Conservation (phyloP, 2,888 invertebrate genomes). For the Sinohyriopsis cumingii region DNA sequence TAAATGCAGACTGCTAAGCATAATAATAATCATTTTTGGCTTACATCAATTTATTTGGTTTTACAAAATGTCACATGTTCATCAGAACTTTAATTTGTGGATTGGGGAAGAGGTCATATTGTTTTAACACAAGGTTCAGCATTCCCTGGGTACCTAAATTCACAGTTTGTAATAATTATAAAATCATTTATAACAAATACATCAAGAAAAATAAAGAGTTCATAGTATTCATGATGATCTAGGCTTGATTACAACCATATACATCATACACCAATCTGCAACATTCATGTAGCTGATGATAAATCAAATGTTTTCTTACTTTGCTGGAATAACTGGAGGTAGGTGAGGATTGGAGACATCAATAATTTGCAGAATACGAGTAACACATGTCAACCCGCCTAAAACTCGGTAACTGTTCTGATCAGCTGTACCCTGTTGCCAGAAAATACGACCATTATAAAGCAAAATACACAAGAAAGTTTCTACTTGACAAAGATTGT, state of each 20-base stretch:
- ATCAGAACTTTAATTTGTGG: too few species aligned
- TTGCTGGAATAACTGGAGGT: conserved; percentile 75
- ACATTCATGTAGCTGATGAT: neutral
- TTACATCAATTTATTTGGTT: too few species aligned
- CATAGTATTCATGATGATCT: neutral
- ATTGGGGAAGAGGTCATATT: too few species aligned
- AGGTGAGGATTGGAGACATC: conserved; percentile 73
- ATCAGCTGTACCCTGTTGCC: conserved; percentile 72
- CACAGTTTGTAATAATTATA: too few species aligned
- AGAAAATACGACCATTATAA: neutral
- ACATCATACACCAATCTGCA: neutral
- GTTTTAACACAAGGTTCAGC: too few species aligned
- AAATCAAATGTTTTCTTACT: conserved; percentile 75
- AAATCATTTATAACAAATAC: too few species aligned
- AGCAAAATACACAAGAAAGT: too few species aligned
- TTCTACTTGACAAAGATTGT: too few species aligned
- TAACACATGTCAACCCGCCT: conserved; percentile 79
- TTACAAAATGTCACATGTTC: too few species aligned
- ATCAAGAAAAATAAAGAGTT: neutral
- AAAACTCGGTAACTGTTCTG: conserved; percentile 74
- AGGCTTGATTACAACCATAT: neutral
- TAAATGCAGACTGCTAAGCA: too few species aligned
- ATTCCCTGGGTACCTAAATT: too few species aligned
- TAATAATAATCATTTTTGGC: too few species aligned
- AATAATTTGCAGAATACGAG: conserved; percentile 78